Evolutionary conservation across 1,140 invertebrate species (phyloP), one percentile per base, ranked within the genome.

Genomic region (Drosophila sturtevanti): DNA sequence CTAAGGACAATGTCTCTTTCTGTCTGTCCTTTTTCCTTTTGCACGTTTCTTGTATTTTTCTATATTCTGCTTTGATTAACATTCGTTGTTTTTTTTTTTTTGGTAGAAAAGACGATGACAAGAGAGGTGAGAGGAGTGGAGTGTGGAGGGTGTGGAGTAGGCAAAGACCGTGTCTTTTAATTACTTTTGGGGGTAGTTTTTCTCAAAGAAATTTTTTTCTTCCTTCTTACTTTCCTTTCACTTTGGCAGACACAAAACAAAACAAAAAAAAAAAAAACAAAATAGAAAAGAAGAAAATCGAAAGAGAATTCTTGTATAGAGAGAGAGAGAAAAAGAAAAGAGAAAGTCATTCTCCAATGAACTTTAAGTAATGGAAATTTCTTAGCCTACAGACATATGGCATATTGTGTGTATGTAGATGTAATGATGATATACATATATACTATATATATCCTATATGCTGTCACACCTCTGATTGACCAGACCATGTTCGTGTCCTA

Each of bases 181-280:
- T 87, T 87, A 87, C 82, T 87, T 86, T 89, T 87, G 79, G 79
- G 82, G 82, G 82, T 87, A 87, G 82, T 87, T 87, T 86, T 52
- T 18, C 41, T 18, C 18, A 48, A 48, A 48, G 70, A 67, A 80
- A 60, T 76, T 41, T 68, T 55, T 71, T 18, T 73, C 11, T 64
- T 44, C 59, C 16, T 44, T 22, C 9, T 21, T 48, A 18, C 41
- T 48, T 48, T 48, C 41, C 41, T 48, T 48, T 48, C 41, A 18
- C 41, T 38, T 38, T 38, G 37, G 12, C 41, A 48, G 41, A 48
- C 41, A 21, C 10, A 16, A 1, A 38, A n/a, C 0, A 14, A n/a
- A n/a, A 38, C 18, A 21, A 4, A 21, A 21, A 18, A n/a, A 21
- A 44, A 16, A 41, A n/a, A n/a, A n/a, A n/a, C n/a, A n/a, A n/a